phyloP scores from a whole-genome alignment of 2,113 vertebrate species.

The Gadus macrocephalus region DNA sequence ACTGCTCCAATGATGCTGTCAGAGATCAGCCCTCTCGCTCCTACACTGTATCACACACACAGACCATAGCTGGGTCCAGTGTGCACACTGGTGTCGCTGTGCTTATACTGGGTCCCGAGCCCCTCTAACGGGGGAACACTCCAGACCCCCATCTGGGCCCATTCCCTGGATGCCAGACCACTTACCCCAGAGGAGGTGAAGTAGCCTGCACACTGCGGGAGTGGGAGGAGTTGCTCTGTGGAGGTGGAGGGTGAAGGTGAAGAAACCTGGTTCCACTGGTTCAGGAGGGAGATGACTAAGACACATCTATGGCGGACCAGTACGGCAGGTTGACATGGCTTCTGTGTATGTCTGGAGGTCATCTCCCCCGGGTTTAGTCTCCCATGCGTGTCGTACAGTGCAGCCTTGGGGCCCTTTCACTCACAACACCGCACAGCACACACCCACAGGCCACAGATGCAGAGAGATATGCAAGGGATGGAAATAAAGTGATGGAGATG shows the following conservation, averaged over 20 bases:
- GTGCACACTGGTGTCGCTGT: slow-evolving; percentile 42
- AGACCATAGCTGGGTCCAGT: slow-evolving; percentile 51
- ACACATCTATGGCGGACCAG: not conserved
- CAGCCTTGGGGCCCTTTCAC: slow-evolving; percentile 78
- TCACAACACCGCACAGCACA: slow-evolving; percentile 10
- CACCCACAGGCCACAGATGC: not conserved
- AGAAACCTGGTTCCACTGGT: no score
- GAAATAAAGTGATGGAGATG: not conserved
- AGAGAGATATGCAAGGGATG: no score
- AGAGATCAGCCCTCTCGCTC: slow-evolving; percentile 44
- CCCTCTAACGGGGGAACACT: slow-evolving; percentile 15
- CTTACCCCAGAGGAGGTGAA: slow-evolving; percentile 10
- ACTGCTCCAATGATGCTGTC: slow-evolving; percentile 30
- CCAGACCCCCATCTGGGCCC: slow-evolving; percentile 47
- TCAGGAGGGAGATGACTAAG: no score
- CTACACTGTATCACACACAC: slow-evolving; percentile 21
- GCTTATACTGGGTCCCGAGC: slow-evolving; percentile 56
- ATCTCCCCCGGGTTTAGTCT: slow-evolving; percentile 68
- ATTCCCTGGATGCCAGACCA: slow-evolving; percentile 55
- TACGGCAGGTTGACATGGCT: not conserved
- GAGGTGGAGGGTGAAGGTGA: no score
- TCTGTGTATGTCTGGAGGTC: slow-evolving; percentile 61
- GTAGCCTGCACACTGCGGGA: not conserved
- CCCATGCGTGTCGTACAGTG: slow-evolving; percentile 75
- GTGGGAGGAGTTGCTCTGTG: no score